Percentiles rank a stretch among this genome's conserved stretches.
Evolutionary conservation across 2,888 invertebrate genomes (phyloP).

Genomic region (Ophion obscuratus): DNA sequence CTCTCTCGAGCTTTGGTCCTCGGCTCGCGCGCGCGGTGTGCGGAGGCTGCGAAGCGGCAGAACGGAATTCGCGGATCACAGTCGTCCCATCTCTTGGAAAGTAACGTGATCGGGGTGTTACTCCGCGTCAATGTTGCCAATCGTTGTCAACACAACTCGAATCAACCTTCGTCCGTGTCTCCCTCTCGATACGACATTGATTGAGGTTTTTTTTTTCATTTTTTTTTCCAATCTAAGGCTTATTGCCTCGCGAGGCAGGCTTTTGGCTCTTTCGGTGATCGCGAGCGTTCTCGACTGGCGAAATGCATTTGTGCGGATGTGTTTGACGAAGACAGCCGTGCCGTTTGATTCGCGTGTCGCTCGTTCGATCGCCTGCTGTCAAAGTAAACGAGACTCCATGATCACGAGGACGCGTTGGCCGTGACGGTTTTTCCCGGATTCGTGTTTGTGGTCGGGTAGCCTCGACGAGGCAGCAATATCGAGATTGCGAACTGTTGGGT

Average conservation of each 20-base stretch:
- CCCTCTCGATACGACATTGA: not conserved
- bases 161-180: not conserved
- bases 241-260: not conserved
- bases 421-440: not conserved
- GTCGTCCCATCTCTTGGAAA: conserved; percentile 82
- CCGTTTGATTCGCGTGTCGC: not conserved
- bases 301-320: not conserved
- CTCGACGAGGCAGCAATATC: not conserved
- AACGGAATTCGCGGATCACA: conserved; percentile 83
- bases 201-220: not conserved
- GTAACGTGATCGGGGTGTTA: conserved; percentile 73
- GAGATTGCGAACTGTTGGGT: not conserved
- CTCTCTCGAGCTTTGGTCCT: conserved; percentile 78
- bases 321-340: not conserved
- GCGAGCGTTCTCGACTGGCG: not conserved
- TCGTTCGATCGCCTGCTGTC: not conserved
- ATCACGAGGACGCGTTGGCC: not conserved
- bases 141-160: not conserved
- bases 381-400: not conserved
- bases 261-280: not conserved
- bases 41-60: conserved; percentile 82
- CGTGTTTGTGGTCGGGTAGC: not conserved
- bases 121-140: conserved; percentile 55
- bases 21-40: conserved; percentile 69
- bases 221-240: not conserved